Evolutionary conservation across 30 jellyfish, hydroid and myxozoan genomes (phyloP).

Genomic region (Aurelia coerulea): DNA sequence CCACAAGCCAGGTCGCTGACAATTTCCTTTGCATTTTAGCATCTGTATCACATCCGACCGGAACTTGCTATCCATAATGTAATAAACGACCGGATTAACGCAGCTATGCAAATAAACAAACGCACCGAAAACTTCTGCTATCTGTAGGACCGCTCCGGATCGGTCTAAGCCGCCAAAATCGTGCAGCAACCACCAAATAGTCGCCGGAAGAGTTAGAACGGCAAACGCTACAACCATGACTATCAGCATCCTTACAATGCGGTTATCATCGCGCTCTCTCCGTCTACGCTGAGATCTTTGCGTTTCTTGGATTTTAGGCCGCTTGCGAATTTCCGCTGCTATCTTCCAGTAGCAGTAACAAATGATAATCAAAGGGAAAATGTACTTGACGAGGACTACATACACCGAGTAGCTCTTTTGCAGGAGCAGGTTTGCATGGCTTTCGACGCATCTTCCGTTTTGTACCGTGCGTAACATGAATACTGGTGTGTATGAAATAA

Average conservation of each 20-base stretch:
- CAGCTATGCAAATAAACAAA: slow-evolving; percentile 71
- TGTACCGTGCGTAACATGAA: slow-evolving; percentile 15
- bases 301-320: slow-evolving; percentile 20
- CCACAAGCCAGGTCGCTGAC: too few species aligned
- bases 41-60: slow-evolving; percentile 23
- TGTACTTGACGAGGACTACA: slow-evolving; percentile 50
- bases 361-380: slow-evolving; percentile 50
- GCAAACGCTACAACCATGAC: slow-evolving; percentile 75
- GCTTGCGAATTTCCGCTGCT: slow-evolving; percentile 21
- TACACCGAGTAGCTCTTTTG: slow-evolving; percentile 23
- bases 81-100: slow-evolving; percentile 59
- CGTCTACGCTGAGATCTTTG: slow-evolving; percentile 5
- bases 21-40: background rate
- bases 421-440: background rate
- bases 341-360: slow-evolving; percentile 53
- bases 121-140: slow-evolving; percentile 59
- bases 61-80: slow-evolving; percentile 64
- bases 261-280: slow-evolving; percentile 51
- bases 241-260: slow-evolving; percentile 40
- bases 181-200: slow-evolving; percentile 72
- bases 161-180: slow-evolving; percentile 46
- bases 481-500: slow-evolving; percentile 37
- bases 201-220: slow-evolving; percentile 68
- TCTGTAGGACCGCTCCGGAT: slow-evolving; percentile 27
- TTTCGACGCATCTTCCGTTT: slow-evolving; percentile 44